Evolutionary conservation across 1,140 invertebrate species (phyloP).

Genomic region (Hyles vespertilio): DNA sequence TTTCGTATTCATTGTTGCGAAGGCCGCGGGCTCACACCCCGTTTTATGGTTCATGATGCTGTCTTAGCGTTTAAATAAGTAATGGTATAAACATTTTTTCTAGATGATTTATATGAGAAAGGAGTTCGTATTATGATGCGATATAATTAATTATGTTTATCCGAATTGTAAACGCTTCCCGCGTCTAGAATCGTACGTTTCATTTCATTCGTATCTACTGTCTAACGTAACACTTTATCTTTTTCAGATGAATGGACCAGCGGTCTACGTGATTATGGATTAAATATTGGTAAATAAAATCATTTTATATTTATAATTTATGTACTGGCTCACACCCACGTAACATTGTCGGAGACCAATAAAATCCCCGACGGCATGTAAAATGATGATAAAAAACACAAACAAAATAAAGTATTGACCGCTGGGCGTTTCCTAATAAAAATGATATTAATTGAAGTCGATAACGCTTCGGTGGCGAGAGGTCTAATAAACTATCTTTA

Average conservation of each 20-base stretch:
- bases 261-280: slow-evolving; percentile 25
- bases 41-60: slow-evolving; percentile 65
- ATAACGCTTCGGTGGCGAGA: slow-evolving; percentile 59
- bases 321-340: slow-evolving; percentile 8
- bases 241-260: slow-evolving; percentile 42
- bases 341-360: slow-evolving; percentile 23
- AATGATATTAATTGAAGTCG: slow-evolving; percentile 73
- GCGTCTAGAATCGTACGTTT: slow-evolving; percentile 2
- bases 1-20: slow-evolving; percentile 72
- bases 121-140: slow-evolving; percentile 32
- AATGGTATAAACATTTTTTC: slow-evolving; percentile 61
- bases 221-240: slow-evolving; percentile 14
- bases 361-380: slow-evolving; percentile 23
- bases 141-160: slow-evolving; percentile 33
- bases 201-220: too few species aligned
- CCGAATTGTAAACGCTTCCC: slow-evolving; percentile 27
- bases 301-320: slow-evolving; percentile 11
- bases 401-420: slow-evolving; percentile 48
- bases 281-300: slow-evolving; percentile 29
- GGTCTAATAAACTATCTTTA: slow-evolving; percentile 68
- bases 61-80: slow-evolving; percentile 66
- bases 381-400: slow-evolving; percentile 31
- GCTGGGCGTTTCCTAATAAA: slow-evolving; percentile 67
- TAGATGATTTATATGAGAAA: slow-evolving; percentile 59
- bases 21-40: slow-evolving; percentile 50